These are phyloP conservation scores for Philotrypesis tridentata DNA, from an alignment of 1,140 invertebrate genomes.

Conservation along the genomic window DNA sequence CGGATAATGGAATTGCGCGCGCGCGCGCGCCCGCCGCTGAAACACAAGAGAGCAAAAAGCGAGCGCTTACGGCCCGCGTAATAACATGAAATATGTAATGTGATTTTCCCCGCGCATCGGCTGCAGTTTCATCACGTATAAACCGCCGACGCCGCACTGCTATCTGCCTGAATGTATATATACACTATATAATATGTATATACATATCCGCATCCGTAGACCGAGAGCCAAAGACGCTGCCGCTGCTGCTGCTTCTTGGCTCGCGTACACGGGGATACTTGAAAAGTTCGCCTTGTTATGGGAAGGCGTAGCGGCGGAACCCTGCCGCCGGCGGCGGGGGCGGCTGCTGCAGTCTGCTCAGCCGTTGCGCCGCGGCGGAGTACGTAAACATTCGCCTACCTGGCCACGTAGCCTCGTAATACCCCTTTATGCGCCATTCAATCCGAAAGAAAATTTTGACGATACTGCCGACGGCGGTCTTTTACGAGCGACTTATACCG, in stretches of 20 bases:
- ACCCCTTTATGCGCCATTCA: slow-evolving; percentile 36
- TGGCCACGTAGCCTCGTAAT: slow-evolving; percentile 44
- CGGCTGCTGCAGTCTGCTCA: no score
- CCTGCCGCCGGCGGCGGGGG: neutral
- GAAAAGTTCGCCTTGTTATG: slow-evolving; percentile 47
- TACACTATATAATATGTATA: neutral
- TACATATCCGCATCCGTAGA: neutral
- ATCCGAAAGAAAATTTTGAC: slow-evolving; percentile 36
- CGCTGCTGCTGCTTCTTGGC: slow-evolving; percentile 14
- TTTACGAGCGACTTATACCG: slow-evolving; percentile 44
- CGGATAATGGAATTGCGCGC: slow-evolving; percentile 29
- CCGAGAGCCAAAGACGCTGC: neutral
- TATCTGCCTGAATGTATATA: no score
- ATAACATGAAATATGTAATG: slow-evolving; percentile 57
- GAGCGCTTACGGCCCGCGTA: slow-evolving; percentile 43
- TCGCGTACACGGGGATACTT: slow-evolving; percentile 3
- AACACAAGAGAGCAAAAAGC: neutral
- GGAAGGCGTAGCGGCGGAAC: neutral
- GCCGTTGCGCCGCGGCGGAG: no score
- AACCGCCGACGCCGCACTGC: neutral
- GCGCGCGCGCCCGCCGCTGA: neutral
- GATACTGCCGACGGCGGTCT: slow-evolving; percentile 16
- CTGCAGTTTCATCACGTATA: slow-evolving; percentile 58
- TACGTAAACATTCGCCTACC: slow-evolving; percentile 38
- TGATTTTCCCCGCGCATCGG: slow-evolving; percentile 52